Evolutionary conservation across 2,888 invertebrate species (phyloP).

Genomic region (Eristalis intricaria): DNA sequence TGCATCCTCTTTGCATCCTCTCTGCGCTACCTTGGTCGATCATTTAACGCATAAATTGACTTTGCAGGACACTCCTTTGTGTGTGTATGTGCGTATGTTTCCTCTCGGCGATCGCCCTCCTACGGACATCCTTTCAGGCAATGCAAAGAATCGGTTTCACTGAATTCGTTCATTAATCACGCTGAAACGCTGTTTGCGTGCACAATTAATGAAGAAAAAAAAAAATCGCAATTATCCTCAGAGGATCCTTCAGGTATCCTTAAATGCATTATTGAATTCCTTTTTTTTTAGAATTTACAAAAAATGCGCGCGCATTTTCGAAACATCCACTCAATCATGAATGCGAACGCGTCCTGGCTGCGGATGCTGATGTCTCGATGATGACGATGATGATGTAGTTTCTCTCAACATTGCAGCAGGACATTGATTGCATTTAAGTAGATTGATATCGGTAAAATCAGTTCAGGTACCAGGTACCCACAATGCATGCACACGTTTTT

Average conservation of each 20-base stretch:
- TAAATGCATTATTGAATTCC: conserved; percentile 22
- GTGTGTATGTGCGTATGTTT: not conserved
- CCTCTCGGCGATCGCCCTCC: conserved; percentile 9
- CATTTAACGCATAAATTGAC: conserved; percentile 47
- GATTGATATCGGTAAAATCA: conserved; percentile 71
- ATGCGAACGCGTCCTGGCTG: conserved; percentile 42
- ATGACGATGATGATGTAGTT: conserved; percentile 50
- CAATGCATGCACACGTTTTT: conserved; percentile 18
- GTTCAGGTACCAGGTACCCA: conserved; percentile 57
- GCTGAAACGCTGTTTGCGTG: conserved; percentile 51
- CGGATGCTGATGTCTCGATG: conserved; percentile 27
- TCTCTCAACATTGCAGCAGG: conserved; percentile 42
- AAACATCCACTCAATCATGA: conserved; percentile 44
- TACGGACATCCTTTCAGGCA: conserved; percentile 18
- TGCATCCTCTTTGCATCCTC: conserved; percentile 57
- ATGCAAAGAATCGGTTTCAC: not conserved
- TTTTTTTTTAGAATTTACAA: conserved; percentile 3
- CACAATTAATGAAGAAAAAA: conserved; percentile 43
- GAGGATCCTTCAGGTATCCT: conserved; percentile 15
- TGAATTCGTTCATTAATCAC: conserved; percentile 60
- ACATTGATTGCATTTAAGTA: conserved; percentile 71
- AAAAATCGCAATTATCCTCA: conserved; percentile 63
- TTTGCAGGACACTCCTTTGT: conserved; percentile 24
- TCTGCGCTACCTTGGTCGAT: not conserved
- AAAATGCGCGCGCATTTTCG: conserved; percentile 62